phyloP scores from a whole-genome alignment of 1,140 invertebrate species.

The Eupeodes corollae region DNA sequence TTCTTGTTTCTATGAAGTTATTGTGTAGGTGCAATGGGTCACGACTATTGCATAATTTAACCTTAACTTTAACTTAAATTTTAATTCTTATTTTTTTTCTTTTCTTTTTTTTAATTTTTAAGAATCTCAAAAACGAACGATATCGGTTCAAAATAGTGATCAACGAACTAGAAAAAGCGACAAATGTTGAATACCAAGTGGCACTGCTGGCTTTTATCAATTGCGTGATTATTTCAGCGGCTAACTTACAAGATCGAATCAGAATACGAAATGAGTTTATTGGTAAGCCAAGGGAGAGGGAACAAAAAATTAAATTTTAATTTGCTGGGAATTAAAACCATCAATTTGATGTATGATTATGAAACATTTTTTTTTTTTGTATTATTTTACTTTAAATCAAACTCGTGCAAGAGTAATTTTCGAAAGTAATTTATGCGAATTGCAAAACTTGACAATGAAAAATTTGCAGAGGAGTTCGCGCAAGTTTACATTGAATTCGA shows the following conservation, averaged over 20 bases:
- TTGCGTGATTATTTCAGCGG: constrained; percentile 87
- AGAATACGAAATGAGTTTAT: constrained; percentile 88
- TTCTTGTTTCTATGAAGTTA: background rate
- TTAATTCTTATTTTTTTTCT: constrained; percentile 5
- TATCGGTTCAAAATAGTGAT: constrained; percentile 82
- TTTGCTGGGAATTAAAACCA: too few species aligned
- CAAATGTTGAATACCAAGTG: constrained; percentile 75
- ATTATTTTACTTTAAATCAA: background rate
- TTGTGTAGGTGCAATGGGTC: background rate
- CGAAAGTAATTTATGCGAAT: too few species aligned
- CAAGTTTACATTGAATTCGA: too few species aligned
- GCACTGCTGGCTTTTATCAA: constrained; percentile 88
- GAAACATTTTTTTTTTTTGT: background rate
- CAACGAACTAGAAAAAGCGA: constrained; percentile 69
- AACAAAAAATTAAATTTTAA: too few species aligned
- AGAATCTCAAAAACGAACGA: constrained; percentile 70
- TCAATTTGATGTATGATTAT: background rate
- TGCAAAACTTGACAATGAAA: too few species aligned
- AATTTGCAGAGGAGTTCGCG: too few species aligned
- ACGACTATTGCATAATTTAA: constrained; percentile 1
- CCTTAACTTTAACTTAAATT: background rate
- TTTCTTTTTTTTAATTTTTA: constrained; percentile 19
- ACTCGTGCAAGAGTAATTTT: too few species aligned
- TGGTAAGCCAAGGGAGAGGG: constrained; percentile 54
- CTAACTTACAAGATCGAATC: constrained; percentile 71